Base-by-base conservation (phyloP, 2,113 vertebrate species). In the Caracal caracal region DNA sequence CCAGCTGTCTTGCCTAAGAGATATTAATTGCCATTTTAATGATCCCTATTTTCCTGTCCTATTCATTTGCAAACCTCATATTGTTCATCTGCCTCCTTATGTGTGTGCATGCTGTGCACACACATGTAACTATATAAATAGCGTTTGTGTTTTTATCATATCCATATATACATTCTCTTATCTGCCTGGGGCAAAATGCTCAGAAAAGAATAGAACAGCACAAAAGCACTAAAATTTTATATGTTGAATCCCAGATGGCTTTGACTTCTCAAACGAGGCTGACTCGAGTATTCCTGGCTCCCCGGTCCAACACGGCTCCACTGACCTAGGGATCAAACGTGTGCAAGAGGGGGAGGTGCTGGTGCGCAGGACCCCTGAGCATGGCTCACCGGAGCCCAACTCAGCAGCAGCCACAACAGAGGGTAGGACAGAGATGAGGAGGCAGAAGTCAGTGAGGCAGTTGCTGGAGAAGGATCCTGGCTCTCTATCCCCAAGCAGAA, bases 211-310 rank as follows among this genome's bases (percentile, higher is more conserved):
- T 95, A 98, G 98, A 99, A 85, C 90, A 98, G 95, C 96, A 85
- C 66, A 95, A 98, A 98, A 98, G 96, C 98, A 99, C 99, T 98
- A 99, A 98, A 99, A 98, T 99, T 96, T 99, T 99, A 98, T 99
- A 98, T 99, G 99, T 99, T 99, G 99, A 99, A 99, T 99, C 99
- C 99, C 99, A 99, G 99, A 99, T 99, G 99, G 99, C 99, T 99
- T 99, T 99, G 99, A 99, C 99, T 99, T 99, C 99, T 99, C 99
- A 99, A 99, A 98, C 98, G 99, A 99, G 97, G 99, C 99, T 98
- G 99, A 99, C 98, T 99, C 99, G 98, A 99, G 99, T 99, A 98
- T 99, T 99, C 98, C 98, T 98, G 98, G 99, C 99, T 99, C 98
- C 99, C 99, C 99, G 99, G 98, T 99, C 99, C 99, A 99, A 98